Evolutionary conservation across 2,888 invertebrate genomes (phyloP).

Genomic region (Mystacides longicornis): DNA sequence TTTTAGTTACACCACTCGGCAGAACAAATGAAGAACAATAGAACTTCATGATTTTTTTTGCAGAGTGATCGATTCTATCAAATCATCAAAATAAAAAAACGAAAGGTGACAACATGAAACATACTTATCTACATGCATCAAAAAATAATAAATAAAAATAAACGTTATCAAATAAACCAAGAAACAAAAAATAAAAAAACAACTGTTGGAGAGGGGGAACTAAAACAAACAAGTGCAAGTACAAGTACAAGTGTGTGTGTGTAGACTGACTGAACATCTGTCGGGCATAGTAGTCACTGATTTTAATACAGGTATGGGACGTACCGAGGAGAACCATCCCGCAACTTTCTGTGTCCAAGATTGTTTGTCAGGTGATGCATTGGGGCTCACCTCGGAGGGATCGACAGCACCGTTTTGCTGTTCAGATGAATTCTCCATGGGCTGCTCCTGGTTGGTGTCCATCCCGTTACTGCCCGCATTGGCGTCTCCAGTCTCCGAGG

Average conservation of each 20-base stretch:
- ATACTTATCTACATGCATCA: too few relatives aligned
- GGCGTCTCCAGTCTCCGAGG: constrained; percentile 38
- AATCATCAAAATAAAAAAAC: too few relatives aligned
- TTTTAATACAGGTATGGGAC: constrained; percentile 33
- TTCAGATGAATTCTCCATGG: constrained; percentile 33
- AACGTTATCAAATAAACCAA: neutral
- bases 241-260: constrained; percentile 10
- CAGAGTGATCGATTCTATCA: too few relatives aligned
- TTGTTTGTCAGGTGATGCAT: constrained; percentile 38
- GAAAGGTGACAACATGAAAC: too few relatives aligned
- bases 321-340: constrained; percentile 65
- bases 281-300: constrained; percentile 28
- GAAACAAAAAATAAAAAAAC: constrained; percentile 7
- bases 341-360: constrained; percentile 66
- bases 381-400: constrained; percentile 37
- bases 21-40: too few relatives aligned
- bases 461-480: neutral
- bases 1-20: too few relatives aligned
- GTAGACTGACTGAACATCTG: constrained; percentile 18
- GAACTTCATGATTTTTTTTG: too few relatives aligned
- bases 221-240: constrained; percentile 7
- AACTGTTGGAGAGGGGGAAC: constrained; percentile 1
- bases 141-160: too few relatives aligned
- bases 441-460: constrained; percentile 34
- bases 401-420: constrained; percentile 44